A percentile compares a stretch with the other conserved stretches of the same genome.
Evolutionary conservation across 2,797 vertebrate genomes (phyloP).

Genomic region (Echeneis naucrates): DNA sequence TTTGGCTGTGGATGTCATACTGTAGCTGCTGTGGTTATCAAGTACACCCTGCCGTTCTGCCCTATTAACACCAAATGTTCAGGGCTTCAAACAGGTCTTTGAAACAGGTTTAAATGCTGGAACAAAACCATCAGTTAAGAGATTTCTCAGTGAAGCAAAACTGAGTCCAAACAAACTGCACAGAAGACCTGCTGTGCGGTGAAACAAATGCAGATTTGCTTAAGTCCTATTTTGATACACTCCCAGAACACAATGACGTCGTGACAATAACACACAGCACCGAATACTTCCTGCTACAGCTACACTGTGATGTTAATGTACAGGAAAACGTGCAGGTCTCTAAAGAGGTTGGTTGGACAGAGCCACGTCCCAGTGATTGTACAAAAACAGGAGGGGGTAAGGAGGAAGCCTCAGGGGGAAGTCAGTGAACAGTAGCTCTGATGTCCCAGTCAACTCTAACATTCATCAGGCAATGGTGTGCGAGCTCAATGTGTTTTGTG

Average conservation of each 20-base stretch:
- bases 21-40: conserved; percentile 89
- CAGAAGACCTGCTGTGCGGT: conserved; percentile 13
- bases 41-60: conserved; percentile 87
- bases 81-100: conserved; percentile 86
- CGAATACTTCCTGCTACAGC: conserved; percentile 6
- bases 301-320: conserved; percentile 15
- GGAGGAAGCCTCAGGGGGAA: conserved; percentile 38
- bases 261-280: not conserved
- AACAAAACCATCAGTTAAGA: conserved; percentile 69
- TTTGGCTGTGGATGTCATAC: conserved; percentile 91
- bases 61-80: conserved; percentile 82
- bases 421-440: conserved; percentile 66
- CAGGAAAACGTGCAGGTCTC: conserved; percentile 6
- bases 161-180: conserved; percentile 45
- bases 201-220: conserved; percentile 30
- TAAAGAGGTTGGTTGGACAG: conserved; percentile 11
- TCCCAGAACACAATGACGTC: conserved; percentile 1
- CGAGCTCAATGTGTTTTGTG: conserved; percentile 86
- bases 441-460: conserved; percentile 84
- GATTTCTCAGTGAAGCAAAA: conserved; percentile 52
- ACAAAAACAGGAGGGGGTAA: conserved; percentile 46
- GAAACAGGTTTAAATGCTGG: conserved; percentile 65
- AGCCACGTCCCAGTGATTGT: conserved; percentile 40
- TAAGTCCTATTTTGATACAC: conserved; percentile 15
- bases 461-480: conserved; percentile 89